Base-by-base conservation (phyloP, 2,113 vertebrate species). In the Columba livia region DNA sequence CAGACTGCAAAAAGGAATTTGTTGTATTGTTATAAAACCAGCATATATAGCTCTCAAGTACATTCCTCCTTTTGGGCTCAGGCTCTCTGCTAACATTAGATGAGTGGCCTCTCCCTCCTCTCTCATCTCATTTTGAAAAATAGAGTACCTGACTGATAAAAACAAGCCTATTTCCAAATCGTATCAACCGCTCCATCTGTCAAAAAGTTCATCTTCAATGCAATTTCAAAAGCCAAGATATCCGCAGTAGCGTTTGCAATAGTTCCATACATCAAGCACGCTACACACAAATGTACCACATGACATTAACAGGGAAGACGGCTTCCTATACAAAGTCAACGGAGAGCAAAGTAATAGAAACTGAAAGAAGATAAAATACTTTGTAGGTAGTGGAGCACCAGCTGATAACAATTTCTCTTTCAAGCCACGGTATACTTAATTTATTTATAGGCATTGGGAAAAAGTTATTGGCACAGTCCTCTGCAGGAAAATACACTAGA, bases 361-460 rank as follows among this genome's bases (percentile, higher is more conserved):
- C 38, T 5, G 29, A 92, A 88, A 64, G 72, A 88, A 85, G 85
- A 95, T 78, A 95, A 97, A 94, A 88, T 95, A 72, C 84, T 93
- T 86, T 70, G 61, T 62, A 78, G 79, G 51, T 21, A 71, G 85
- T 4, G n/a, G 92, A 94, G 92, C 75, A 90, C 65, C 82, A 92
- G 85, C 77, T 92, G 94, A 95, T 61, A 86, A 57, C 48, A 54
- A 93, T 96, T 93, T 84, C 69, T 90, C 90, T 92, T 94, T 90
- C 65, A 67, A 84, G 81, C 53, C 72, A 64, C 85, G 50, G 64
- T 57, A 80, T 57, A 79, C 79, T 88, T 96, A 83, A 95, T 94
- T 95, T 95, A 95, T 96, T 96, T 95, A 96, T 50, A 92, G 88
- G 69, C 79, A 81, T n/a, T 54, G 82, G 65, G 56, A 96, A 94